A percentile compares a stretch with the other conserved stretches of the same genome.
phyloP scores from a whole-genome alignment of 1,140 invertebrate genomes.

The Campoletis sonorensis region DNA sequence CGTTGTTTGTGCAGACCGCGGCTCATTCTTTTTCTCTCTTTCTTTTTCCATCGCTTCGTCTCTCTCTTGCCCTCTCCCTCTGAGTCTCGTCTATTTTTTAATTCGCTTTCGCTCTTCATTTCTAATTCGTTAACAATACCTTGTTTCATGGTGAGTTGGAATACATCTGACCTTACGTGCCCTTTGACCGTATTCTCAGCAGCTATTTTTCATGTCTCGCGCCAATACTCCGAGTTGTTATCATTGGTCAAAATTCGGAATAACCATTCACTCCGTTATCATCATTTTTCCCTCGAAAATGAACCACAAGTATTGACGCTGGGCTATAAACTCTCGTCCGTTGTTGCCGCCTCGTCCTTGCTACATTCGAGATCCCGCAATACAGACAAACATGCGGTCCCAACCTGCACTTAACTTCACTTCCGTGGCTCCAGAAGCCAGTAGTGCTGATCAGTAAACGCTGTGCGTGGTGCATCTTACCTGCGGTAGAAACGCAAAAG shows the following conservation, averaged over 20 bases:
- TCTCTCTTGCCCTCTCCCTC: slow-evolving; percentile 7
- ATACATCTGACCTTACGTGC: slow-evolving; percentile 47
- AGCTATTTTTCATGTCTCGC: no score
- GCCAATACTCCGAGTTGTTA: slow-evolving; percentile 45
- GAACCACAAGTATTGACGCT: slow-evolving; percentile 28
- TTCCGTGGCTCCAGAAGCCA: slow-evolving; percentile 7
- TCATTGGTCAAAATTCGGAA: slow-evolving; percentile 75
- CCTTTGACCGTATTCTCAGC: slow-evolving; percentile 65
- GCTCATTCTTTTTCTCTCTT: slow-evolving; percentile 46
- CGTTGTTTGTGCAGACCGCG: slow-evolving; percentile 66
- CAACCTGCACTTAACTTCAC: neutral
- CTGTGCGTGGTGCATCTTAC: slow-evolving; percentile 7
- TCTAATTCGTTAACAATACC: neutral
- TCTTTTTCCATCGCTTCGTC: slow-evolving; percentile 49
- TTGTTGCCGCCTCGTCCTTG: neutral
- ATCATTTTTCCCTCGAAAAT: slow-evolving; percentile 70
- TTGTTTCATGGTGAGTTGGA: neutral
- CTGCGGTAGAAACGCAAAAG: neutral
- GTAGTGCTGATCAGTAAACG: neutral
- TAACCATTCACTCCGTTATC: slow-evolving; percentile 68
- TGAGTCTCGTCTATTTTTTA: slow-evolving; percentile 30
- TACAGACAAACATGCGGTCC: neutral
- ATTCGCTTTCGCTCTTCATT: neutral
- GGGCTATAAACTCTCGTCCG: neutral
- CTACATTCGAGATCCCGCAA: neutral